Base-by-base conservation (phyloP, 2,113 vertebrate genomes). In the Pachycephala philippinensis region DNA sequence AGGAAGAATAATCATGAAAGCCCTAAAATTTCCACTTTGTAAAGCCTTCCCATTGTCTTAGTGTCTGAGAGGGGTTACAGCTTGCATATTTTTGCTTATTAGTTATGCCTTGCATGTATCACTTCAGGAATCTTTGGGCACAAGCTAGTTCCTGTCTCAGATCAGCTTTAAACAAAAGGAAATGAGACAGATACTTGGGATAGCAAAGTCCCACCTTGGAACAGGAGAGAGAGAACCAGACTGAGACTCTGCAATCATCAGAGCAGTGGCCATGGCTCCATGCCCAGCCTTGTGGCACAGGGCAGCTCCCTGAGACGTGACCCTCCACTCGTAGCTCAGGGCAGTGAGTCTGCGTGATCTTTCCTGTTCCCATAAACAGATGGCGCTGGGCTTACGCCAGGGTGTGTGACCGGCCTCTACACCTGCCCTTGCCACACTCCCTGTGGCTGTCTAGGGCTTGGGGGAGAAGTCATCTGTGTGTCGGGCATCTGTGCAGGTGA, bases 271-370 rank as follows among this genome's bases (percentile, higher is more conserved):
- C n/a, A 4, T 97, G 95, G 87, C 92, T 89, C 49, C n/a, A 4
- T 87, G 93, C 96, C 93, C 84, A 87, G 90, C 42, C 79, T 69
- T 66, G 88, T 94, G 71, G 59, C 24, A 3, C 39, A 7, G 76
- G 83, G 83, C 86, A 74, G 79, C 75, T 90, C 68, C 64, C 85
- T 75, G 90, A 63, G 92, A 95, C 42, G 54, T 95, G 92, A 95
- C 89, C 47, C 47, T 84, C 21, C 33, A 24, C 95, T 93, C 68
- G 9, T 91, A 93, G 88, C 83, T 81, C 39, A 66, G 90, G 75
- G 86, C 86, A 63, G 57, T 11, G n/a, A 92, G 54, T 18, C 75
- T 88, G 90, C 1, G 0, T 89, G 61, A 68, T 87, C 81, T 75
- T 37, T 30, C 33, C 65, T 75, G 33, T 56, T 9, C 49, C 21